These are phyloP conservation scores for Balaenoptera acutorostrata DNA, from an alignment of 2,113 vertebrate species.

Conservation along the genomic window DNA sequence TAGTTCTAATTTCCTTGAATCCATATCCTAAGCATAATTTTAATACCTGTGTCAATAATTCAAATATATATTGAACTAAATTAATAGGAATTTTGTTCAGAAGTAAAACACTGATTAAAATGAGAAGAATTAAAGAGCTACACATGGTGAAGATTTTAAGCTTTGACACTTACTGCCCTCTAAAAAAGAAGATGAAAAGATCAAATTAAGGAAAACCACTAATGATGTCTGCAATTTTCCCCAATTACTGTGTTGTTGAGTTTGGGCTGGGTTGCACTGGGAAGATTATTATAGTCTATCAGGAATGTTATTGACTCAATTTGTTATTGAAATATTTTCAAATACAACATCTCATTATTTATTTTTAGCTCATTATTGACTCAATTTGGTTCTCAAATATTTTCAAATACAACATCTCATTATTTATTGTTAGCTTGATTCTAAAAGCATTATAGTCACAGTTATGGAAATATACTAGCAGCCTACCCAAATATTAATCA, in stretches of 20 bases:
- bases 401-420: neutral
- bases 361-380: neutral
- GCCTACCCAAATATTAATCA: neutral
- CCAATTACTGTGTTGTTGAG: neutral
- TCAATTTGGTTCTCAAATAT: neutral
- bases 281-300: neutral
- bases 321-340: slow-evolving; percentile 36
- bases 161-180: neutral
- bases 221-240: neutral
- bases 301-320: neutral
- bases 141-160: neutral
- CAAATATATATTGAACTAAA: slow-evolving; percentile 19
- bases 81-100: neutral
- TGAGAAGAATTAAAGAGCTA: neutral
- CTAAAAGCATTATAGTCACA: neutral
- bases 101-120: neutral
- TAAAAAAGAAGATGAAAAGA: slow-evolving; percentile 5
- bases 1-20: slow-evolving; percentile 11
- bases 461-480: neutral
- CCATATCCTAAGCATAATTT: neutral
- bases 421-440: slow-evolving; percentile 7
- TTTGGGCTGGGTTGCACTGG: neutral
- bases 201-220: neutral
- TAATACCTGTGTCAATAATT: neutral
- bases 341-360: neutral